These are phyloP conservation scores for Mesaphorura yosii DNA, from an alignment of 1,140 invertebrate genomes.

Conservation along the genomic window DNA sequence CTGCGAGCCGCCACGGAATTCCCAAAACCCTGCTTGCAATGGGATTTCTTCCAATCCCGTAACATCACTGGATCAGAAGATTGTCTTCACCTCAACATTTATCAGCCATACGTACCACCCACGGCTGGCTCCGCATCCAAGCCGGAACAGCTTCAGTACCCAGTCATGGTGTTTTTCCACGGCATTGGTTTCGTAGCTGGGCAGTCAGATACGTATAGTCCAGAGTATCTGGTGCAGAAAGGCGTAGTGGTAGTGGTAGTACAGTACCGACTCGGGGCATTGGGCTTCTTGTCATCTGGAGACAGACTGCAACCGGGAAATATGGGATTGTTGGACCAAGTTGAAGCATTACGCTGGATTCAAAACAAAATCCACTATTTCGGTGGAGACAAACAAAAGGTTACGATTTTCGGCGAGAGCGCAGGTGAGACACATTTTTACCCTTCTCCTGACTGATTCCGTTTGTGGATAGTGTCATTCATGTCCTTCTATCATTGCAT, in stretches of 20 bases:
- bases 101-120: background rate
- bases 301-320: slow-evolving; percentile 34
- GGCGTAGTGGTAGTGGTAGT: slow-evolving; percentile 27
- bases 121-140: background rate
- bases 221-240: slow-evolving; percentile 25
- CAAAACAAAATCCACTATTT: slow-evolving; percentile 37
- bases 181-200: slow-evolving; percentile 20
- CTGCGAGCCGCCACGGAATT: slow-evolving; percentile 18
- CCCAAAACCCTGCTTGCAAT: slow-evolving; percentile 18
- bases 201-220: slow-evolving; percentile 26
- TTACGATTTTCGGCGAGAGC: slow-evolving; percentile 40
- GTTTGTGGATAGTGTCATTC: no score
- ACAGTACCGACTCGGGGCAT: slow-evolving; percentile 22
- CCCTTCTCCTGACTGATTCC: no score
- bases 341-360: slow-evolving; percentile 41
- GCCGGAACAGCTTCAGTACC: background rate
- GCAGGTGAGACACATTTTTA: slow-evolving; percentile 4
- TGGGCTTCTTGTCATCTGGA: slow-evolving; percentile 22
- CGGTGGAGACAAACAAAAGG: slow-evolving; percentile 36
- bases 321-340: slow-evolving; percentile 38
- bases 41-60: slow-evolving; percentile 22
- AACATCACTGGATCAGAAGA: slow-evolving; percentile 26
- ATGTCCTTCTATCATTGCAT: no score
- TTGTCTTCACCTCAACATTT: slow-evolving; percentile 28
- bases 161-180: slow-evolving; percentile 20